Evolutionary conservation across 2,888 invertebrate genomes (phyloP).

Genomic region (Iphiclides podalirius): DNA sequence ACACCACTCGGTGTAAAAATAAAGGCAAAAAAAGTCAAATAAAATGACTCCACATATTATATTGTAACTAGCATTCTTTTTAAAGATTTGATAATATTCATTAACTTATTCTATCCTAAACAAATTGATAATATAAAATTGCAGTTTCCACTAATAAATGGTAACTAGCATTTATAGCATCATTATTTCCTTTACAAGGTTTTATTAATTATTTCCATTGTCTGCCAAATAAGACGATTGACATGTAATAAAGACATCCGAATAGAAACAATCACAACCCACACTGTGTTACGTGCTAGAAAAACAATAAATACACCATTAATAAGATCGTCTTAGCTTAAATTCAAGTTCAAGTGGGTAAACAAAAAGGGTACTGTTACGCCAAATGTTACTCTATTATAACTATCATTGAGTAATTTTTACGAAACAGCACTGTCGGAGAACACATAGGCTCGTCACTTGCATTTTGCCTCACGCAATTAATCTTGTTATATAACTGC

Average conservation of each 20-base stretch:
- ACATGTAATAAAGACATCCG: slow-evolving; percentile 4
- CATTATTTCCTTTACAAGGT: too few species aligned
- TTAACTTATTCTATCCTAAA: too few species aligned
- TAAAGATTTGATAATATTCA: too few species aligned
- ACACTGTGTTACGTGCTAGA: background rate
- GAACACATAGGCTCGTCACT: slow-evolving; percentile 2
- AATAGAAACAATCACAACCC: slow-evolving; percentile 5
- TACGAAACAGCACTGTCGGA: background rate
- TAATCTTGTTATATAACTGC: slow-evolving; percentile 1
- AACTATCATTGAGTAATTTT: background rate
- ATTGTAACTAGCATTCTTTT: too few species aligned
- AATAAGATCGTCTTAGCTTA: slow-evolving; percentile 1
- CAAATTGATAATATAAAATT: too few species aligned
- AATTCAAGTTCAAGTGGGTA: slow-evolving; percentile 20
- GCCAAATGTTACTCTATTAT: background rate
- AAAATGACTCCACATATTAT: too few species aligned
- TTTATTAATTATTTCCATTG: too few species aligned
- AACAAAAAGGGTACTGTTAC: background rate
- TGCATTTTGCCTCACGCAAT: slow-evolving; percentile 1
- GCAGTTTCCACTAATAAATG: too few species aligned
- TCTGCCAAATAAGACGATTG: background rate
- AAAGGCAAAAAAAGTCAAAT: too few species aligned
- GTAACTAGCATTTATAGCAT: too few species aligned
- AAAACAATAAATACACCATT: slow-evolving; percentile 17
- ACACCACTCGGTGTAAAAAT: too few species aligned